These are phyloP conservation scores for Chrysotoxum bicinctum DNA, from an alignment of 2,888 invertebrate genomes.

Conservation along the genomic window DNA sequence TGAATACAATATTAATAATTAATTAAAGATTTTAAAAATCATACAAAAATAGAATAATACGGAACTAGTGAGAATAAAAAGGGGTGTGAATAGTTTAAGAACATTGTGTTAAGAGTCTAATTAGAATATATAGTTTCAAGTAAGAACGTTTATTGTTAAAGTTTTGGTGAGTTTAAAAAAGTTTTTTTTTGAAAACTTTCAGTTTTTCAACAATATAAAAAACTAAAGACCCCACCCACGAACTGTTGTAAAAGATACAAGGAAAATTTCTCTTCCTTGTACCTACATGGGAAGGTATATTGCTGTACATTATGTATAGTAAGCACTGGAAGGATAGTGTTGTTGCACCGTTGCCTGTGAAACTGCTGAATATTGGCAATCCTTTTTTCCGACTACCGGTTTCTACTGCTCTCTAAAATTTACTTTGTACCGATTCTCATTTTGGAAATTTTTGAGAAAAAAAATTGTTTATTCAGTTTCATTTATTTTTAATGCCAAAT, in stretches of 20 bases:
- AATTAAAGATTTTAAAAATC: background rate
- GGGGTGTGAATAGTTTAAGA: slow-evolving; percentile 31
- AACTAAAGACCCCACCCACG: slow-evolving; percentile 64
- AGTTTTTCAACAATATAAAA: slow-evolving; percentile 5
- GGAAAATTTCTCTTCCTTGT: slow-evolving; percentile 49
- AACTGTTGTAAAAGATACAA: slow-evolving; percentile 55
- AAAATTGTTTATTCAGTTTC: slow-evolving; percentile 36
- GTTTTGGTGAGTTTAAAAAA: slow-evolving; percentile 28
- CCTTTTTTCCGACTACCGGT: slow-evolving; percentile 36
- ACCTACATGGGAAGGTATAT: slow-evolving; percentile 37
- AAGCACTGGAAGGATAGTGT: slow-evolving; percentile 63
- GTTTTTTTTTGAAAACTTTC: background rate
- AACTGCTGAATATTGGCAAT: slow-evolving; percentile 45
- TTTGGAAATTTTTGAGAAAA: slow-evolving; percentile 1
- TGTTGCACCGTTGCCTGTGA: slow-evolving; percentile 44
- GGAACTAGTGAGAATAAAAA: slow-evolving; percentile 13
- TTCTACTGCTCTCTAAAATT: slow-evolving; percentile 34
- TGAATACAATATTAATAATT: background rate
- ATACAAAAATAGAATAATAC: background rate
- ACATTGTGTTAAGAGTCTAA: slow-evolving; percentile 18
- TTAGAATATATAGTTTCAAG: slow-evolving; percentile 1
- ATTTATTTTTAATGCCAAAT: slow-evolving; percentile 37
- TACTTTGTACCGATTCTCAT: slow-evolving; percentile 18
- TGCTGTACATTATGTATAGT: slow-evolving; percentile 51
- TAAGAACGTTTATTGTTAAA: slow-evolving; percentile 22